These are phyloP conservation scores for Spinus olivaceus DNA, from an alignment of 2,797 vertebrate genomes.

Conservation along the genomic window DNA sequence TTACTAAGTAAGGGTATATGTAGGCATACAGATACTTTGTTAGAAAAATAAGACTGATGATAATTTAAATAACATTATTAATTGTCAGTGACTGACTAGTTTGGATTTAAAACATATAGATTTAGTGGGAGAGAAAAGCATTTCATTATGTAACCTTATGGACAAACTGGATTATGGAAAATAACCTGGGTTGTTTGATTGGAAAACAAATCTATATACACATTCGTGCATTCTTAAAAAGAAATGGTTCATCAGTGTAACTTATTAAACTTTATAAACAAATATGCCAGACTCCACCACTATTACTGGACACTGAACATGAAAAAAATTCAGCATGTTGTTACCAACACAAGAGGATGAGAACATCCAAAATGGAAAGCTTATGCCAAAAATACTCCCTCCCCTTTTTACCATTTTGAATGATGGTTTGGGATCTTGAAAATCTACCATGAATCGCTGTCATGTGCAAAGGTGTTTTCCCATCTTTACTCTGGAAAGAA, in stretches of 20 bases:
- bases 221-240: background rate
- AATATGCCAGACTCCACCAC: background rate
- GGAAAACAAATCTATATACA: background rate
- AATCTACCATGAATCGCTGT: conserved; percentile 98
- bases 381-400: background rate
- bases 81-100: background rate
- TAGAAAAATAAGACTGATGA: background rate
- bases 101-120: background rate
- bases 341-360: background rate
- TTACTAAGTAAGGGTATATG: background rate
- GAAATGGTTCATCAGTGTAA: background rate
- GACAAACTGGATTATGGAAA: background rate
- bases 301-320: background rate
- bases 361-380: background rate
- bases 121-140: background rate
- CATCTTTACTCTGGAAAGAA: conserved; percentile 91
- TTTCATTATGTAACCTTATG: background rate
- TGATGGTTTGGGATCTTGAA: conserved; percentile 97
- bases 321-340: background rate
- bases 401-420: conserved; percentile 88
- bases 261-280: background rate
- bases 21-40: background rate
- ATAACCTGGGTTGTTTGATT: background rate
- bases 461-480: conserved; percentile 98
- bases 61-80: background rate